phyloP scores from a whole-genome alignment of 2,888 invertebrate genomes.

The Aplocera efformata region DNA sequence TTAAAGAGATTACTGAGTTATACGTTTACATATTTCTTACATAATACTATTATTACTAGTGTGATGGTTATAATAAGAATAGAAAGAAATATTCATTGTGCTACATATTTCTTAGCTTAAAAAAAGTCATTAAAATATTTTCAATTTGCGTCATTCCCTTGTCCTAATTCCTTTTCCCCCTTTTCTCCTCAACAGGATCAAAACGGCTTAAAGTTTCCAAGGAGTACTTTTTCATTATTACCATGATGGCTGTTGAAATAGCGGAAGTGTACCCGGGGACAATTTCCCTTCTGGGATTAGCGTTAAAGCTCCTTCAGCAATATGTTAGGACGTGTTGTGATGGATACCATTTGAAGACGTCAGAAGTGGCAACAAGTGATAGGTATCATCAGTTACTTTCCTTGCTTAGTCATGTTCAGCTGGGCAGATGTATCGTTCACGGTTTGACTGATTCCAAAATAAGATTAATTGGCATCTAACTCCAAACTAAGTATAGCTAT shows the following conservation, averaged over 20 bases:
- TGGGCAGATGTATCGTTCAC: too few species aligned
- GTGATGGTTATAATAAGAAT: too few species aligned
- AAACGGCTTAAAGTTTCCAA: slow-evolving; percentile 19
- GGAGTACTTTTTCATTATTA: slow-evolving; percentile 34
- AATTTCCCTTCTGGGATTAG: slow-evolving; percentile 65
- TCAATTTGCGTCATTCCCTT: not conserved
- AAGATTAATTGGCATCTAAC: too few species aligned
- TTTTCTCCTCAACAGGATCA: slow-evolving; percentile 8
- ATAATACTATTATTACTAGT: too few species aligned
- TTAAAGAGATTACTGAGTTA: too few species aligned
- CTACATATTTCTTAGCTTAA: too few species aligned
- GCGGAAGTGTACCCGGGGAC: slow-evolving; percentile 56
- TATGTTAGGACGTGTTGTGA: slow-evolving; percentile 20
- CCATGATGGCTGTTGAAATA: slow-evolving; percentile 36
- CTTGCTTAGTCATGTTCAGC: too few species aligned
- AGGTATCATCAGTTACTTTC: not conserved
- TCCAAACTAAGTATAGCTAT: too few species aligned
- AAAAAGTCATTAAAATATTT: too few species aligned
- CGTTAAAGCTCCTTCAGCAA: slow-evolving; percentile 25
- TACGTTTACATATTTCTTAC: too few species aligned
- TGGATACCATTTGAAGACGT: slow-evolving; percentile 6
- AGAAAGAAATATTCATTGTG: too few species aligned
- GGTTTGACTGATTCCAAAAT: too few species aligned
- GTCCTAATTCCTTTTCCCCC: slow-evolving; percentile 24
- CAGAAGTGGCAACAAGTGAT: slow-evolving; percentile 13